Conservation (phyloP, 1,140 invertebrate species). For the Euura saliciscinereae region DNA sequence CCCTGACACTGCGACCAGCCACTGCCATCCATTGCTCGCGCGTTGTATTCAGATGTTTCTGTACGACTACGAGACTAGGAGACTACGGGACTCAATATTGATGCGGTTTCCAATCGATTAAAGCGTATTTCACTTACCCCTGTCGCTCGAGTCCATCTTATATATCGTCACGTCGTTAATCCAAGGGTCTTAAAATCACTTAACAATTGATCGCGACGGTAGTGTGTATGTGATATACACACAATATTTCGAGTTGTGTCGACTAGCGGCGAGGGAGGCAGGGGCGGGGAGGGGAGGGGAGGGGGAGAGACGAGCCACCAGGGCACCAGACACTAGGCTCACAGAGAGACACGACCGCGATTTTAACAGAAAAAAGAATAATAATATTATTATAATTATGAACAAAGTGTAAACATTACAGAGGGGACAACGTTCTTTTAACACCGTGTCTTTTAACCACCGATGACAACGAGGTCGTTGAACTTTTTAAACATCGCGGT, state of each 20-base stretch:
- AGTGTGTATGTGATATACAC: too few species aligned
- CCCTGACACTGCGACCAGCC: slow-evolving; percentile 60
- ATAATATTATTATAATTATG: slow-evolving; percentile 21
- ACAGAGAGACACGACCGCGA: too few species aligned
- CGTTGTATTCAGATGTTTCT: too few species aligned
- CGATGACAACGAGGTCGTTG: slow-evolving; percentile 47
- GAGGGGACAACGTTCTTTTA: slow-evolving; percentile 40
- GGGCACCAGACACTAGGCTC: too few species aligned
- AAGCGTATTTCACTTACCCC: slow-evolving; percentile 45
- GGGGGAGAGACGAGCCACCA: too few species aligned
- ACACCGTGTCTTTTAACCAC: slow-evolving; percentile 30
- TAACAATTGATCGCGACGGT: background rate
- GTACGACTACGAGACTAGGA: too few species aligned
- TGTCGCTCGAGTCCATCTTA: slow-evolving; percentile 53
- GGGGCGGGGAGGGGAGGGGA: too few species aligned
- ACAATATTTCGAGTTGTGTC: too few species aligned
- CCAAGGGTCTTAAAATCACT: background rate
- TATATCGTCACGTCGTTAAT: background rate
- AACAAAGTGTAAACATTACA: slow-evolving; percentile 52
- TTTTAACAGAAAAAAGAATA: too few species aligned
- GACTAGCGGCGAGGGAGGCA: too few species aligned
- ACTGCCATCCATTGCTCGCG: slow-evolving; percentile 39
- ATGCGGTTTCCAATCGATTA: slow-evolving; percentile 14
- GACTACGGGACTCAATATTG: slow-evolving; percentile 38
- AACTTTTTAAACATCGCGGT: slow-evolving; percentile 37